Percentiles rank a stretch among this genome's conserved stretches.
These are phyloP conservation scores for Poecilia velifera DNA, from an alignment of 2,797 vertebrate genomes.

Conservation along the genomic window DNA sequence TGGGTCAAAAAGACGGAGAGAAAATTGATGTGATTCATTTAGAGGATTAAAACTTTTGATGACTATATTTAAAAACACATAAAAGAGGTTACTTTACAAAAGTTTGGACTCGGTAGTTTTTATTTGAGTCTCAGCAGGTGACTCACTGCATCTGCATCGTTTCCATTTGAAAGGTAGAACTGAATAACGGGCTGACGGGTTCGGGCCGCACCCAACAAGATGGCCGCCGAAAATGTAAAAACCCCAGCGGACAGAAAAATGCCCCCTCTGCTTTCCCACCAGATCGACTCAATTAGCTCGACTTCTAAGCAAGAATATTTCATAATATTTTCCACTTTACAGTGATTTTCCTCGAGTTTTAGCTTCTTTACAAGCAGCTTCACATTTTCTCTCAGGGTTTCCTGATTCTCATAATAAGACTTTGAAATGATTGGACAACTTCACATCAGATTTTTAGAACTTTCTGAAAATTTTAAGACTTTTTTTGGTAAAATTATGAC, in stretches of 20 bases:
- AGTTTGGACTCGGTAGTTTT: background rate
- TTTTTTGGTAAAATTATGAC: too few species aligned
- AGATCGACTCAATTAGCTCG: background rate
- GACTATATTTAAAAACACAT: background rate
- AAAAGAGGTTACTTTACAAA: background rate
- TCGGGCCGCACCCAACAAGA: too few species aligned
- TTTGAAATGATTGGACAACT: too few species aligned
- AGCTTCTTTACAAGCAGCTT: background rate
- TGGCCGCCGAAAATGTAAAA: background rate
- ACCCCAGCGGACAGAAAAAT: too few species aligned
- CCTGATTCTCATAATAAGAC: background rate
- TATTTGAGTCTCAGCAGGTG: background rate
- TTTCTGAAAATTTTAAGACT: too few species aligned
- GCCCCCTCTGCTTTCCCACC: background rate
- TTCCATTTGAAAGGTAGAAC: conserved; percentile 10
- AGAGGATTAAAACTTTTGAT: background rate
- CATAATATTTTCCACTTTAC: too few species aligned
- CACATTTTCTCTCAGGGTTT: background rate
- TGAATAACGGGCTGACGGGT: background rate
- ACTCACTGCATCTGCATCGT: background rate
- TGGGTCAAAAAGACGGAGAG: too few species aligned
- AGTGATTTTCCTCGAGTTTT: background rate
- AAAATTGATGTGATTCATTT: background rate
- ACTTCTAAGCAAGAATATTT: background rate
- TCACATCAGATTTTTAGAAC: too few species aligned